Base-by-base conservation (phyloP, 2,888 invertebrate genomes). In the Ophioninae sp. region DNA sequence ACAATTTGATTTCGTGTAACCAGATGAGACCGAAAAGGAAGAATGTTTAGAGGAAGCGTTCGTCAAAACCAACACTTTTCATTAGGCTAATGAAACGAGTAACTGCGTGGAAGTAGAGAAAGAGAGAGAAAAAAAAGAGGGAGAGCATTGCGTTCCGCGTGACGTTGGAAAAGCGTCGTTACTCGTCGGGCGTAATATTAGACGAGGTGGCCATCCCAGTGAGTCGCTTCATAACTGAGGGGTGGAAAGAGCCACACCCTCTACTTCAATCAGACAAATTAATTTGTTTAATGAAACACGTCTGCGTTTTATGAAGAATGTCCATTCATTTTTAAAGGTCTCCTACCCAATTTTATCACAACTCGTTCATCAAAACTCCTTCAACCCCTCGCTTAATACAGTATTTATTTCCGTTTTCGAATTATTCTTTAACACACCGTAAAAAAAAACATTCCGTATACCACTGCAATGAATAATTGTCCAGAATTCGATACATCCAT, bases 251-350 rank as follows among this genome's bases (percentile, higher is more conserved):
- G 70, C 30, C 81, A 65, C 78, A 75, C 79, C 84, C 79, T 75
- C 78, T 88, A 87, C 89, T 90, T 89, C 89, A 90, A 90, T 90
- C 89, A 90, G 88, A 87, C 86, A 88, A 89, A 90, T 89, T 89
- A 90, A 90, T 88, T 89, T 89, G 87, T 87, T 87, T 87, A 89
- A 90, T 87, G 87, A 87, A 88, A 89, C 87, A 65, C 72, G 64
- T 70, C 62, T 37, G 30, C 37, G 61, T 37, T 57, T 69, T 69
- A 69, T 56, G 13, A 37, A 30, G 5, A n/a, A 37, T 30, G 6
- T 17, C 20, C 59, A n/a, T 41, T 59, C 59, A 67, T 68, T 68
- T 76, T 67, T 17, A 50, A 50, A 2, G 6, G 6, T 44, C 10
- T 30, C 30, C 30, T 30, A 30, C 30, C 44, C 50, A 17, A 50